Conservation (phyloP, 2,888 invertebrate species). For the Caenorhabditis becei region DNA sequence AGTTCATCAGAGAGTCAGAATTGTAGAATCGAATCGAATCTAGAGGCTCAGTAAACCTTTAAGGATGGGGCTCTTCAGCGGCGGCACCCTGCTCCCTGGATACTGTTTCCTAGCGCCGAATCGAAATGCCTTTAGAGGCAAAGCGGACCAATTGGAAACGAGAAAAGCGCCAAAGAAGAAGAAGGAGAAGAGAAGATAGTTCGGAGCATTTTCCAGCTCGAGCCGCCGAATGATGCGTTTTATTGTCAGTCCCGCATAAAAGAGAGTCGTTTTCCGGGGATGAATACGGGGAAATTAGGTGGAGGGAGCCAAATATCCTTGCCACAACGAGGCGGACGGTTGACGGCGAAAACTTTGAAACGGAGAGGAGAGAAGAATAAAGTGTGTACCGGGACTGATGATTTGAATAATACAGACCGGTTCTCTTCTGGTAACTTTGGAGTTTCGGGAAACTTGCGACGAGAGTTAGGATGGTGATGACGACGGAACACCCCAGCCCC, state of each 20-base stretch:
- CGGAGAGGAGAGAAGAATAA: background rate
- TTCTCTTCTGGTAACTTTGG: slow-evolving; percentile 28
- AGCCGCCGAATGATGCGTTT: slow-evolving; percentile 12
- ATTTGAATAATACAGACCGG: slow-evolving; percentile 51
- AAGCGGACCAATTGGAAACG: background rate
- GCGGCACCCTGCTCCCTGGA: slow-evolving; percentile 29
- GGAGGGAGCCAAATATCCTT: background rate
- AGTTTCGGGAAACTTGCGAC: background rate
- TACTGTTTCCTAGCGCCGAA: slow-evolving; percentile 51
- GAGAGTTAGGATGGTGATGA: slow-evolving; percentile 13
- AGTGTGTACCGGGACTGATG: slow-evolving; percentile 13
- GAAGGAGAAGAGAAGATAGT: background rate
- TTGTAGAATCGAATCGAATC: background rate
- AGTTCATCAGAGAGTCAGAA: slow-evolving; percentile 2
- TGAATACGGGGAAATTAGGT: slow-evolving; percentile 45
- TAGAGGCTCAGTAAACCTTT: background rate
- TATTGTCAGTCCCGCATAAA: slow-evolving; percentile 39
- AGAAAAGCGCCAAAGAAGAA: background rate
- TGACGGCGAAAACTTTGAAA: background rate
- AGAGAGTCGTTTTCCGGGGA: slow-evolving; percentile 26
- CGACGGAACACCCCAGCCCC: slow-evolving; percentile 51
- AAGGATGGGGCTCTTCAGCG: slow-evolving; percentile 21
- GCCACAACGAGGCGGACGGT: background rate
- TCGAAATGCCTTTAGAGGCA: slow-evolving; percentile 4
- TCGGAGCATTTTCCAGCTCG: background rate